Base-by-base conservation (phyloP, 92 coral and sea anemone genomes). In the Desmophyllum pertusum region DNA sequence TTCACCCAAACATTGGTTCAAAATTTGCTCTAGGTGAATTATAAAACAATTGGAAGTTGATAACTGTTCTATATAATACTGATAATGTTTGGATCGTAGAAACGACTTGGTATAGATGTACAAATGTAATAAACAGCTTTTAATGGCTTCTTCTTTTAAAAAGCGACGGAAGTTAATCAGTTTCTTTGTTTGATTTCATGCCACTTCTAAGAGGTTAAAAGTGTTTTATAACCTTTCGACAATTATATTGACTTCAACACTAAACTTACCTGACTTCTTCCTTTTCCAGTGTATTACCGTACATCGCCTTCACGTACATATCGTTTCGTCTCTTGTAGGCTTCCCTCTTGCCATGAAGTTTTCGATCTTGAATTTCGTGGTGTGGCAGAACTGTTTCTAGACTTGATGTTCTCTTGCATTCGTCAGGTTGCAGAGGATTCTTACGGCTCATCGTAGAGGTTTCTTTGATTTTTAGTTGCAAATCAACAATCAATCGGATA, bases 251-350 rank as follows among this genome's bases (percentile, higher is more conserved):
- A 35, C 46, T 80, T 3, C 11, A 14, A 35, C 14, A 37, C 30
- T 21, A 13, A 50, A 46, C 46, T 73, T 19, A 94, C 98, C 91
- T 86, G 21, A 94, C 95, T 92, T 89, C 89, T 76, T 94, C 98
- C 51, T 90, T 94, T 63, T 87, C 95, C 13, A n/a, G 13, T 1
- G 89, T 77, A 52, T 75, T 71, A 1, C 98, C 98, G 83, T 94
- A 94, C 95, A 94, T 87, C 37, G 95, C 79, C 42, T 89, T 94
- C 21, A 92, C 90, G 42, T 94, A 94, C 42, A 18, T 31, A 33
- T 92, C 88, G 71, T 89, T 89, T 74, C 98, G 64, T 29, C 40
- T 68, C 19, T 64, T 85, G 72, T 94, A 92, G 8, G 67, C 86
- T n/a, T 87, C 93, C 36, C 98, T 86, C 69, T 94, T 94, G 74